These are phyloP conservation scores for Geococcyx californianus DNA, from an alignment of 2,113 vertebrate species.

Conservation along the genomic window DNA sequence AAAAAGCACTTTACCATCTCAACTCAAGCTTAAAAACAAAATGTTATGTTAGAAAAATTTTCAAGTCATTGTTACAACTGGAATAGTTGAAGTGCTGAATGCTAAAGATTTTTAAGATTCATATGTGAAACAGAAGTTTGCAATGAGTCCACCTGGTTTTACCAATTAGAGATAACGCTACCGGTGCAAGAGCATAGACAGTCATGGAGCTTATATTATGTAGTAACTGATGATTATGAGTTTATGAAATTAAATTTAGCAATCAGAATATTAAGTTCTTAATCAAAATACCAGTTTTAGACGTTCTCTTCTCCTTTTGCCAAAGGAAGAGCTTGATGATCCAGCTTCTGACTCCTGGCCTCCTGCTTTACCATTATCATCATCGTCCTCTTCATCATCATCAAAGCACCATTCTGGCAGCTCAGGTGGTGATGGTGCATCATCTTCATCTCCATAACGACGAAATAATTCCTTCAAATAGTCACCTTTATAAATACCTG, in stretches of 20 bases:
- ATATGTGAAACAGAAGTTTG: not conserved
- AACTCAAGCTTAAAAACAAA: not conserved
- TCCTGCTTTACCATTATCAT: slow-evolving; percentile 73
- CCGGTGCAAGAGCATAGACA: not conserved
- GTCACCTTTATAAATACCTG: slow-evolving; percentile 98
- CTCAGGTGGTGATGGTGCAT: slow-evolving; percentile 86
- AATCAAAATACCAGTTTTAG: slow-evolving; percentile 87
- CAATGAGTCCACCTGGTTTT: not conserved
- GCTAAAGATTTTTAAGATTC: not conserved
- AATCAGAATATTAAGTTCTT: not conserved
- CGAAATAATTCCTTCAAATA: slow-evolving; percentile 97
- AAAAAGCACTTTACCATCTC: not conserved
- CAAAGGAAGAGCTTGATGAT: slow-evolving; percentile 85
- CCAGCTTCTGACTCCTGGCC: slow-evolving; percentile 89
- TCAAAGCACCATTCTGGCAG: slow-evolving; percentile 98
- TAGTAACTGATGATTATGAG: not conserved
- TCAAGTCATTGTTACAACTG: not conserved
- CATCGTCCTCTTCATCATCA: slow-evolving; percentile 87
- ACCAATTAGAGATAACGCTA: not conserved
- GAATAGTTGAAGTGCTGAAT: not conserved
- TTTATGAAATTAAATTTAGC: not conserved
- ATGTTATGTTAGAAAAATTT: not conserved
- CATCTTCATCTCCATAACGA: slow-evolving; percentile 92
- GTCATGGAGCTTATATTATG: rapidly evolving
- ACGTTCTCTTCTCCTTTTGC: slow-evolving; percentile 92